Evolutionary conservation across 2,888 invertebrate species (phyloP), one percentile per base, ranked within the genome.

Genomic region (Rhagophthalmus giganteus): DNA sequence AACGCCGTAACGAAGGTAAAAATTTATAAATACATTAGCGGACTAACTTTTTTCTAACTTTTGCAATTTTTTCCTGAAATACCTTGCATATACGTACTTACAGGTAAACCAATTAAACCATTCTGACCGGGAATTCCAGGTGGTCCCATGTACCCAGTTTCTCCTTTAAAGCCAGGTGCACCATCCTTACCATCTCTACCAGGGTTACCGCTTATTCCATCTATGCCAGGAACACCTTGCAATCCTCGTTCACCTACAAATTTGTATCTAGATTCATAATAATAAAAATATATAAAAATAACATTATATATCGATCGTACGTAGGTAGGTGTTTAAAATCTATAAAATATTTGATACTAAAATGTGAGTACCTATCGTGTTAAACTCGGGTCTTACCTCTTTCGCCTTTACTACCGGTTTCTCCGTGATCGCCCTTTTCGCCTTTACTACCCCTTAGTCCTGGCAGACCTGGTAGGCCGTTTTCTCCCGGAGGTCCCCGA

Each of bases 211-310:
- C 69, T 67, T 8, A 66, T 58, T 2, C 76, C 81, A 2, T 79
- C 68, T 2, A 73, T 37, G 0, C 84, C 84, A 0, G 79, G 77
- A 0, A 74, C 67, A 0, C 83, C 83, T 15, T 73, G 69, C 0
- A 71, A 64, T 0, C 83, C 83, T 0, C 78, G 76, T 7, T 74
- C 59, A 0, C 81, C 82, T 11, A 9, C n/a, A n/a, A n/a, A n/a
- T n/a, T n/a, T n/a, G n/a, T n/a, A n/a, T n/a, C n/a, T n/a, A n/a
- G n/a, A n/a, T n/a, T n/a, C n/a, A n/a, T n/a, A n/a, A n/a, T n/a
- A n/a, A n/a, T n/a, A n/a, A n/a, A n/a, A n/a, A n/a, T n/a, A n/a
- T n/a, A n/a, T n/a, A n/a, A n/a, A n/a, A n/a, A n/a, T n/a, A n/a
- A n/a, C n/a, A n/a, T n/a, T n/a, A n/a, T n/a, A n/a, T n/a, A n/a